Conservation (phyloP, 35 echinoderm and acorn worm species). For the Heliocidaris tuberculata region DNA sequence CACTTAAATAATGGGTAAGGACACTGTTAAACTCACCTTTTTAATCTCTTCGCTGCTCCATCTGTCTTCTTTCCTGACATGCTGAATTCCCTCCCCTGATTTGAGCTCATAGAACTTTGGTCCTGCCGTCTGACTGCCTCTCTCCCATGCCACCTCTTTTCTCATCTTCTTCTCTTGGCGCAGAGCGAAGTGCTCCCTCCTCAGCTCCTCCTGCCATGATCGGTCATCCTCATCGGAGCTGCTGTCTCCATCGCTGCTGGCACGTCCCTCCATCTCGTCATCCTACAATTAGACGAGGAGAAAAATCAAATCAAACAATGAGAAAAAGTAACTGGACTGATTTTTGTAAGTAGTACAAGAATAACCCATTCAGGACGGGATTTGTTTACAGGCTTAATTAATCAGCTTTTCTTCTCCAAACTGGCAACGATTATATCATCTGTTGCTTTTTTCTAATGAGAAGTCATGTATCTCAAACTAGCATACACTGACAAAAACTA, state of each 20-base stretch:
- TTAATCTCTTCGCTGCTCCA: constrained; percentile 49
- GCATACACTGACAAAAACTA: too few species aligned
- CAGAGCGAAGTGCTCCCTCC: constrained; percentile 65
- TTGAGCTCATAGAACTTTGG: constrained; percentile 90
- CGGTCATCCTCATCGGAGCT: constrained; percentile 84
- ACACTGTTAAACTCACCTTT: constrained; percentile 40
- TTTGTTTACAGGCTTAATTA: neutral
- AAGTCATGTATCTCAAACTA: too few species aligned
- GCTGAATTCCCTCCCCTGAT: constrained; percentile 69
- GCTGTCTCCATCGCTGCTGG: constrained; percentile 71
- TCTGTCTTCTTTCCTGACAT: constrained; percentile 9
- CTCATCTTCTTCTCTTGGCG: constrained; percentile 60
- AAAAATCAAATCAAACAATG: neutral
- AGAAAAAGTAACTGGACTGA: too few species aligned
- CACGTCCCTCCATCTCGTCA: constrained; percentile 70
- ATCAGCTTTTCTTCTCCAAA: neutral
- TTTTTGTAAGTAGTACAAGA: too few species aligned
- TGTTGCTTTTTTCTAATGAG: too few species aligned
- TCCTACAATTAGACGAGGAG: neutral
- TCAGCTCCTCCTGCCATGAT: constrained; percentile 77
- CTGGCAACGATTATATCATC: too few species aligned
- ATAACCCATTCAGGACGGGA: too few species aligned
- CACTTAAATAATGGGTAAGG: too few species aligned
- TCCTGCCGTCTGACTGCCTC: neutral
- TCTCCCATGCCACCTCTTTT: neutral